These are phyloP conservation scores for Aplochiton taeniatus DNA, from an alignment of 2,797 vertebrate species.

Conservation along the genomic window DNA sequence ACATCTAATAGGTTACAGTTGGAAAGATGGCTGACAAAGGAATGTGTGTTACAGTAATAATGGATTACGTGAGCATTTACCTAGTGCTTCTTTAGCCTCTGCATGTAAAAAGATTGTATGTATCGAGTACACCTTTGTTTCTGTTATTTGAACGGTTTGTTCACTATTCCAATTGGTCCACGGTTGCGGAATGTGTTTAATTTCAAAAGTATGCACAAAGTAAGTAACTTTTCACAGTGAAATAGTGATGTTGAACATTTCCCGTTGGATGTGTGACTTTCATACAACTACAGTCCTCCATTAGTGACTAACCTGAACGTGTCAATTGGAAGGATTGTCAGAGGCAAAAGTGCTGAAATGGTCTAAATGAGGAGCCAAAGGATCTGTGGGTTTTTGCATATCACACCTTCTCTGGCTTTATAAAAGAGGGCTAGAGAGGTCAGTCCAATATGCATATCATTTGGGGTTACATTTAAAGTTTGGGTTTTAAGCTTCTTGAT, in stretches of 20 bases:
- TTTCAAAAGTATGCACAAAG: too few species aligned
- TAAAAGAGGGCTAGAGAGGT: conserved; percentile 71
- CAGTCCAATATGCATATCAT: conserved; percentile 77
- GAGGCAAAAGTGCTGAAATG: conserved; percentile 77
- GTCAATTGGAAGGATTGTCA: conserved; percentile 51
- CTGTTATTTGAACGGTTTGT: too few species aligned
- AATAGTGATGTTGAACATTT: too few species aligned
- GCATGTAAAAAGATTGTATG: too few species aligned
- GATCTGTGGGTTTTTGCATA: conserved; percentile 71
- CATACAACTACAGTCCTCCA: conserved; percentile 29
- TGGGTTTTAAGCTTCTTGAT: conserved; percentile 76
- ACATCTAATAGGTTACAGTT: conserved; percentile 67
- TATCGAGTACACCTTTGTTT: too few species aligned
- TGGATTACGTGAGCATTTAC: conserved; percentile 44
- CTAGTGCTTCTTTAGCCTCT: too few species aligned
- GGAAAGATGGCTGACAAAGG: conserved; percentile 60
- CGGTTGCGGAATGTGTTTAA: too few species aligned
- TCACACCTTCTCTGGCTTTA: conserved; percentile 70
- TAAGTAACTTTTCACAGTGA: too few species aligned
- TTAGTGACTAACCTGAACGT: conserved; percentile 59
- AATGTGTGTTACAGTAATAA: conserved; percentile 50
- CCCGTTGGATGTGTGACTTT: too few species aligned
- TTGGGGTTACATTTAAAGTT: conserved; percentile 74
- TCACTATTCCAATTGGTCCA: too few species aligned
- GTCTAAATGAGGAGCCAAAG: conserved; percentile 69